Evolutionary conservation across 1,140 invertebrate species (phyloP).

Genomic region (Rhizoglyphus robini): DNA sequence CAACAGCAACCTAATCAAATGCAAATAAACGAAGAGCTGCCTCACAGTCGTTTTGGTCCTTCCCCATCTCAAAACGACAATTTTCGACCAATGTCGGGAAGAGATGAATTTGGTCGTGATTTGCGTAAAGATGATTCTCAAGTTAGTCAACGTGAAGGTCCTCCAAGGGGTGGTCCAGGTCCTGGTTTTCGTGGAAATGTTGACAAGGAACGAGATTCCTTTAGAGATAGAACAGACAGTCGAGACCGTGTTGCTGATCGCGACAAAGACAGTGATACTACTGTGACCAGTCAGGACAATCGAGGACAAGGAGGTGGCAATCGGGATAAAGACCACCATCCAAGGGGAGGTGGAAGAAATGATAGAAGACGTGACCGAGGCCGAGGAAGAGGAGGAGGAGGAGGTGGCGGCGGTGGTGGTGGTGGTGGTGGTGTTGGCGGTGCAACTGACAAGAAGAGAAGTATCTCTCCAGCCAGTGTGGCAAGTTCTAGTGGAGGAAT

Average conservation of each 20-base stretch:
- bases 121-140: not conserved
- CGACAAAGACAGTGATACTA: not conserved
- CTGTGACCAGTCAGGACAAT: not conserved
- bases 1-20: not conserved
- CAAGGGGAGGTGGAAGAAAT: not conserved
- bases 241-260: not conserved
- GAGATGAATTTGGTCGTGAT: not conserved
- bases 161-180: not conserved
- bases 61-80: not conserved
- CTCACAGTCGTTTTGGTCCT: too few relatives aligned
- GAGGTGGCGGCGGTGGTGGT: not conserved
- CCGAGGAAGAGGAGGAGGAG: not conserved
- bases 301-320: not conserved
- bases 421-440: not conserved
- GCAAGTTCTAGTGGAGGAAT: not conserved
- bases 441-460: not conserved
- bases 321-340: not conserved
- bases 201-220: not conserved
- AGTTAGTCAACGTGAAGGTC: not conserved
- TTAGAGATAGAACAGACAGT: not conserved
- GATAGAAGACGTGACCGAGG: constrained; percentile 6
- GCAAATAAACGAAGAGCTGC: not conserved
- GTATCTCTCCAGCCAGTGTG: not conserved
- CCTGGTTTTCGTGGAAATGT: not conserved
- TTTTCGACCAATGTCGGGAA: not conserved